A percentile compares a stretch with the other conserved stretches of the same genome.
These are phyloP conservation scores for Blera fallax DNA, from an alignment of 2,888 invertebrate species.

Conservation along the genomic window DNA sequence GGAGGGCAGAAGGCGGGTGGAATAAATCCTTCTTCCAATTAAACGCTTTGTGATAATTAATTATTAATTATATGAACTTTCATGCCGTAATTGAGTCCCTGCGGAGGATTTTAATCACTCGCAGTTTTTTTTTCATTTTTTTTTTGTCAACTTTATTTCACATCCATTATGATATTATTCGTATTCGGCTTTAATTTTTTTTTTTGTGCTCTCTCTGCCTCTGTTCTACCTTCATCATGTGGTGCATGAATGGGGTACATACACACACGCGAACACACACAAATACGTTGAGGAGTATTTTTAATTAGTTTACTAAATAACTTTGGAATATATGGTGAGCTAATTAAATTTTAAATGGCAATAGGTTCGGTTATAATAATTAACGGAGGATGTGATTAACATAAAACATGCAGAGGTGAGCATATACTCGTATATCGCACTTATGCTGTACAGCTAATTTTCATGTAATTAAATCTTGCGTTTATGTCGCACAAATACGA, in stretches of 20 bases:
- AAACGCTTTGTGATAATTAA: slow-evolving; percentile 74
- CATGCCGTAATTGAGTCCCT: slow-evolving; percentile 73
- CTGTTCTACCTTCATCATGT: not conserved
- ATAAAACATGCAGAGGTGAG: slow-evolving; percentile 30
- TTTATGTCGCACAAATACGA: not conserved
- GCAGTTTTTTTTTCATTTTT: slow-evolving; percentile 22
- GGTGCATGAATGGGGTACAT: not conserved
- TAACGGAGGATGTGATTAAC: slow-evolving; percentile 62
- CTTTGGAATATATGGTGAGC: slow-evolving; percentile 59
- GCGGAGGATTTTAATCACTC: slow-evolving; percentile 72
- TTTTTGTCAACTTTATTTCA: slow-evolving; percentile 39
- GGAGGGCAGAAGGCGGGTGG: too few species aligned
- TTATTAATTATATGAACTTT: slow-evolving; percentile 74
- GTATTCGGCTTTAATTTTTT: not conserved
- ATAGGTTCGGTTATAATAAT: slow-evolving; percentile 68
- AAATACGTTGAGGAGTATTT: slow-evolving; percentile 33
- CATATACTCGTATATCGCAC: not conserved
- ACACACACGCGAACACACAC: too few species aligned
- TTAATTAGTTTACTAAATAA: slow-evolving; percentile 73
- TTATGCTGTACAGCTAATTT: slow-evolving; percentile 22
- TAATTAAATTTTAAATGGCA: slow-evolving; percentile 73
- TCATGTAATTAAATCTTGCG: slow-evolving; percentile 30
- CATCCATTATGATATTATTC: slow-evolving; percentile 40
- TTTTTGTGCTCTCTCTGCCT: not conserved
- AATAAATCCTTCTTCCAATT: slow-evolving; percentile 74